phyloP scores from a whole-genome alignment of 2,113 vertebrate species.

The Lipotes vexillifer region DNA sequence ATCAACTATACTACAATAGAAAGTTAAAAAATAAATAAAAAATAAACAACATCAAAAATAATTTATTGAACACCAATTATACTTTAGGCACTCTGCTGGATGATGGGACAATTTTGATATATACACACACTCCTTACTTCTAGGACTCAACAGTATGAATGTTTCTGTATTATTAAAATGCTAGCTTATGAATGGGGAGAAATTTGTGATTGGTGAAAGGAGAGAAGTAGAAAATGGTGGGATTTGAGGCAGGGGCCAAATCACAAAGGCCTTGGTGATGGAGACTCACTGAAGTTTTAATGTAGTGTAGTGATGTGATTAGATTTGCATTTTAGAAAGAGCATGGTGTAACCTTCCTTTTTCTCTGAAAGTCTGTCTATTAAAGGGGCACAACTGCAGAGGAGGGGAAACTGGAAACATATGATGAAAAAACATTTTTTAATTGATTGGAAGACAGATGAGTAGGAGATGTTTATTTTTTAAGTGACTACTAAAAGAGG shows the following conservation, averaged over 20 bases:
- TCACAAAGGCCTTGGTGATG: background rate
- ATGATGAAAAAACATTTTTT: background rate
- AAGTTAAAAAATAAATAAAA: background rate
- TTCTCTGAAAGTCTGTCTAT: background rate
- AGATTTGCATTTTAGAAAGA: background rate
- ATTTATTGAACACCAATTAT: background rate
- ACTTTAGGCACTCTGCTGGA: background rate
- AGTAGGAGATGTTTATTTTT: slow-evolving; percentile 3
- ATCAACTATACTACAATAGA: background rate
- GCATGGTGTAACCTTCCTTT: background rate
- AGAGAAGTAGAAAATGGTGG: background rate
- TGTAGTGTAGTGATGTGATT: background rate
- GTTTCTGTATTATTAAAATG: background rate
- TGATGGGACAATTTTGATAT: background rate
- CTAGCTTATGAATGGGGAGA: background rate
- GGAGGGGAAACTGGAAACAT: background rate
- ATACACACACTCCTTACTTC: background rate
- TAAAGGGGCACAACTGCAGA: background rate
- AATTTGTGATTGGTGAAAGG: background rate
- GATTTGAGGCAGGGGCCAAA: background rate
- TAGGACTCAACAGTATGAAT: background rate
- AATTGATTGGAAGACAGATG: background rate
- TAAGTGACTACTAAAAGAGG: background rate
- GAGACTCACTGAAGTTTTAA: background rate
- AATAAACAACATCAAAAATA: background rate